These are phyloP conservation scores for Idaea straminata DNA, from an alignment of 2,888 invertebrate genomes.

Conservation along the genomic window DNA sequence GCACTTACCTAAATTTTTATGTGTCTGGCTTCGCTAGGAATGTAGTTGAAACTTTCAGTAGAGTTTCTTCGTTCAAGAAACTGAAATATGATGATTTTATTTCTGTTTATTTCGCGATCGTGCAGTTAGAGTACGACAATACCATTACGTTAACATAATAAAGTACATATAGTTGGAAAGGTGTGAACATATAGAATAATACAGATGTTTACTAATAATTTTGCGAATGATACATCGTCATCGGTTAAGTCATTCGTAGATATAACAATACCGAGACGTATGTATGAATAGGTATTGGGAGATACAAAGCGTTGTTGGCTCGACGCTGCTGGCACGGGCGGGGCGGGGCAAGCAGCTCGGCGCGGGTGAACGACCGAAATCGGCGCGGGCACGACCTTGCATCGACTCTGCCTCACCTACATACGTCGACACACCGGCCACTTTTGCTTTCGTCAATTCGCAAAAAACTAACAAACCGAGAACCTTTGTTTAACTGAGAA, in stretches of 20 bases:
- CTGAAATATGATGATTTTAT: neutral
- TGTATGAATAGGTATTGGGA: constrained; percentile 2
- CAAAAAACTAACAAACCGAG: constrained; percentile 57
- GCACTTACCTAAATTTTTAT: neutral
- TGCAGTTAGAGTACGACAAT: neutral
- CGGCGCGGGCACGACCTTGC: constrained; percentile 79
- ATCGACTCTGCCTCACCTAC: constrained; percentile 72
- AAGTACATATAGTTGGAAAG: neutral
- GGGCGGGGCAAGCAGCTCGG: neutral
- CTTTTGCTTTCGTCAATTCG: constrained; percentile 78
- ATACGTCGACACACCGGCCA: constrained; percentile 68
- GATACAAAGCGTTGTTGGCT: neutral
- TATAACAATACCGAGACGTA: neutral
- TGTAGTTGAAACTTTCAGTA: neutral
- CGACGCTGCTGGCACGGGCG: neutral
- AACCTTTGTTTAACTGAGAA: constrained; percentile 21
- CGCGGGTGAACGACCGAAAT: constrained; percentile 75
- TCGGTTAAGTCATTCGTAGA: constrained; percentile 3
- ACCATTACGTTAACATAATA: neutral
- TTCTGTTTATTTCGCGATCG: neutral
- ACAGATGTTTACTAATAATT: constrained; percentile 1
- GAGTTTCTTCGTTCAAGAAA: neutral
- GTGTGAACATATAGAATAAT: neutral
- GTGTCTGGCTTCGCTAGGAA: neutral
- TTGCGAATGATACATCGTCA: neutral